A percentile compares a stretch with the other conserved stretches of the same genome.
Conservation (phyloP, 1,140 invertebrate genomes). For the Marisa cornuarietis region DNA sequence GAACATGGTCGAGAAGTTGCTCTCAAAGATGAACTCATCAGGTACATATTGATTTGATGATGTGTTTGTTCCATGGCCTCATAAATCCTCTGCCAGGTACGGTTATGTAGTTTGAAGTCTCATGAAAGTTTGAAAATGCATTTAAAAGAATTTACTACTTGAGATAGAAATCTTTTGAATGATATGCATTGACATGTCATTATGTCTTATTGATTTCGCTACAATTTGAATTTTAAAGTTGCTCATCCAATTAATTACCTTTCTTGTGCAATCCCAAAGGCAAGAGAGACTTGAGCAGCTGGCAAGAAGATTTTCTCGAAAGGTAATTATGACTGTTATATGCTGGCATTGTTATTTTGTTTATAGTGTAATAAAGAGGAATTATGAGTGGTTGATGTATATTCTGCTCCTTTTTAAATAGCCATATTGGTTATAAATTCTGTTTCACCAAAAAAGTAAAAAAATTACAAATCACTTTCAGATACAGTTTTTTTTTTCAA, state of each 20-base stretch:
- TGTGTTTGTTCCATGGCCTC: neutral
- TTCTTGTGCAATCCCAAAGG: conserved; percentile 42
- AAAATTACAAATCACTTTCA: neutral
- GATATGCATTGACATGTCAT: no score
- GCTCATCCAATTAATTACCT: conserved; percentile 1
- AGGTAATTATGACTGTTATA: conserved; percentile 69
- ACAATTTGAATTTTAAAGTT: no score
- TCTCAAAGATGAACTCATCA: conserved; percentile 86
- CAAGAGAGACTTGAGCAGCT: conserved; percentile 95
- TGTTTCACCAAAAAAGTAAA: neutral
- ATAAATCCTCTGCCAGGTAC: neutral
- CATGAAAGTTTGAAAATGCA: no score
- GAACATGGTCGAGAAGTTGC: conserved; percentile 95
- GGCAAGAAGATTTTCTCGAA: conserved; percentile 95
- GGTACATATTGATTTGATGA: conserved; percentile 59
- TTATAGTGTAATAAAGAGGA: conserved; percentile 3
- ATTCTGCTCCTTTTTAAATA: neutral
- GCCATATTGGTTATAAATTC: neutral
- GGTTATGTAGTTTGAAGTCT: no score
- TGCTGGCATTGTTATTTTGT: no score
- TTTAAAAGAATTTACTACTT: no score
- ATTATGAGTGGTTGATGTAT: neutral
- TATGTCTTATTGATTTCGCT: no score
- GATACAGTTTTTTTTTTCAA: neutral
- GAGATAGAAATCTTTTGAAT: no score